phyloP scores from a whole-genome alignment of 2,797 vertebrate genomes.

The Phalanger gymnotis region DNA sequence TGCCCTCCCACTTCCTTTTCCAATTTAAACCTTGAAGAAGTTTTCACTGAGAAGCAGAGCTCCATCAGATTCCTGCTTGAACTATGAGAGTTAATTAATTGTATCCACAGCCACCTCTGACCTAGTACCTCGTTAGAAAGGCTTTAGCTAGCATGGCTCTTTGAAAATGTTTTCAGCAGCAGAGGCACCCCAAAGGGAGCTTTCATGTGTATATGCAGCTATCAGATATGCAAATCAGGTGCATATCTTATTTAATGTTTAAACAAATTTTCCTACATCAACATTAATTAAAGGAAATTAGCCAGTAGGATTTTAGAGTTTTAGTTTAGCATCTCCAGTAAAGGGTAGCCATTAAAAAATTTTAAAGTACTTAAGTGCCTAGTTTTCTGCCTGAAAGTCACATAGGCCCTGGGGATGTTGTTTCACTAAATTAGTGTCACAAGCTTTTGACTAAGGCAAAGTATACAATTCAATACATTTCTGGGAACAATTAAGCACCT shows the following conservation, averaged over 20 bases:
- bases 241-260: constrained; percentile 7
- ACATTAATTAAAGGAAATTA: not conserved
- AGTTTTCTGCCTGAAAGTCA: not conserved
- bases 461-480: not conserved
- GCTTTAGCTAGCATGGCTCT: constrained; percentile 7
- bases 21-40: constrained; percentile 1
- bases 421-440: not conserved
- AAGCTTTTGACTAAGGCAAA: not conserved
- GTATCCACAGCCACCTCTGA: not conserved
- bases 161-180: constrained; percentile 25
- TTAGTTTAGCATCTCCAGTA: not conserved
- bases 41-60: not conserved
- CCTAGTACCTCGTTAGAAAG: constrained; percentile 11
- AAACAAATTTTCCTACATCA: constrained; percentile 1
- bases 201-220: not conserved
- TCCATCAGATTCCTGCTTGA: constrained; percentile 16
- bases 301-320: not conserved
- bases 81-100: constrained; percentile 13
- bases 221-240: constrained; percentile 15
- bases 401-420: not conserved
- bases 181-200: constrained; percentile 11
- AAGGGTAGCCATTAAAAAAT: constrained; percentile 30
- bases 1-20: constrained; percentile 14
- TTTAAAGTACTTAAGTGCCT: not conserved
- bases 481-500: not conserved